phyloP scores from a whole-genome alignment of 2,113 vertebrate species.

The Xenopus laevis region DNA sequence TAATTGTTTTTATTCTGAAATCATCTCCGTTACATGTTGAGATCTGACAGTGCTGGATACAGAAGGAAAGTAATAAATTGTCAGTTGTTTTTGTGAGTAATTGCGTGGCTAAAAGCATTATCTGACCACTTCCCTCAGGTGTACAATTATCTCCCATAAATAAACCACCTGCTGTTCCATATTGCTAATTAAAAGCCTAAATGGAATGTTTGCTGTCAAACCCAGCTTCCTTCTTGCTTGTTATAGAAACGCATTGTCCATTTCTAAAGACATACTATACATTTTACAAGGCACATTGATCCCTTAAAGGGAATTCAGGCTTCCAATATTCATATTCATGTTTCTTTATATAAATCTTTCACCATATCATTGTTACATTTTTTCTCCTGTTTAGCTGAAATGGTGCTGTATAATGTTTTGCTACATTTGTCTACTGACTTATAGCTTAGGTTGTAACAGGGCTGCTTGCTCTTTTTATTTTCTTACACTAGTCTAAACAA shows the following conservation, averaged over 20 bases:
- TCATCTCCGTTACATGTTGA: neutral
- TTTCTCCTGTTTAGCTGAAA: no score
- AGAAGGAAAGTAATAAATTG: neutral
- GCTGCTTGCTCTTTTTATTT: no score
- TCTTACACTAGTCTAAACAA: no score
- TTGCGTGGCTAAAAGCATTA: constrained; percentile 14
- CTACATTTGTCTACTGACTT: no score
- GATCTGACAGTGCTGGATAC: neutral
- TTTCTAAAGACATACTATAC: neutral
- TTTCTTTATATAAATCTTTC: no score
- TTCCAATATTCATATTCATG: no score
- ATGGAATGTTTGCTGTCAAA: constrained; percentile 28
- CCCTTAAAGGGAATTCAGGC: neutral
- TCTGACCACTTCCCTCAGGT: constrained; percentile 39
- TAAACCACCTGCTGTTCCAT: constrained; percentile 33
- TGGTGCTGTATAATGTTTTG: no score
- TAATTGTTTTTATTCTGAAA: neutral
- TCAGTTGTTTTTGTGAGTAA: constrained; percentile 4
- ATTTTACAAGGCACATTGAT: neutral
- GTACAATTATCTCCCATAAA: constrained; percentile 38
- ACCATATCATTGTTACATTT: no score
- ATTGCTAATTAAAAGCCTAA: constrained; percentile 32
- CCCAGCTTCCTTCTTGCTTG: constrained; percentile 11
- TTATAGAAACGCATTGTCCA: constrained; percentile 4
- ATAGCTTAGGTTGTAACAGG: no score